phyloP scores from a whole-genome alignment of 2,888 invertebrate species.

The Trissonchulus sp. region DNA sequence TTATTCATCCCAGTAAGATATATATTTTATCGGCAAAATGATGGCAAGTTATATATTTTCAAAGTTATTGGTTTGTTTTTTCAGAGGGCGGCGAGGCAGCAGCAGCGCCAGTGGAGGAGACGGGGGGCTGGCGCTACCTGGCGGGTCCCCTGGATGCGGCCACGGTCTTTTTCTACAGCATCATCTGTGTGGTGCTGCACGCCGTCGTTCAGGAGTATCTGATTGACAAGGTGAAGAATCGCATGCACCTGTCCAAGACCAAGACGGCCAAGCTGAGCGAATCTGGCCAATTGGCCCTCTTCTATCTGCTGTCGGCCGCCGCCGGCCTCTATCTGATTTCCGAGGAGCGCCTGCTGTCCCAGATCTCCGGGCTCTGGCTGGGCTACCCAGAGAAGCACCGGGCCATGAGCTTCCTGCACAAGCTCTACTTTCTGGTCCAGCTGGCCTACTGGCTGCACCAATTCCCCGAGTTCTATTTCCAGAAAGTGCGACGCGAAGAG shows the following conservation, averaged over 20 bases:
- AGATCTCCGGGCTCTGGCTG: constrained; percentile 65
- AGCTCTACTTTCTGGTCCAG: constrained; percentile 86
- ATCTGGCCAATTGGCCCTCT: constrained; percentile 86
- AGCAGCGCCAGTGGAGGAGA: too few species aligned
- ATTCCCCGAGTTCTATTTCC: constrained; percentile 94
- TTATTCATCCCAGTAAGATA: too few species aligned
- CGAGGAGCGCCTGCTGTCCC: too few species aligned
- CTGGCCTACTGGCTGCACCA: constrained; percentile 90
- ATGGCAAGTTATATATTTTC: too few species aligned
- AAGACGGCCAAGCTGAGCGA: constrained; percentile 92
- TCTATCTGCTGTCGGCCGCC: constrained; percentile 76
- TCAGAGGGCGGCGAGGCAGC: too few species aligned
- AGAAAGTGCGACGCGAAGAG: constrained; percentile 67
- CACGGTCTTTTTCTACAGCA: constrained; percentile 88
- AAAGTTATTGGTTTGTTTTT: too few species aligned
- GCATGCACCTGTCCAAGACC: constrained; percentile 85
- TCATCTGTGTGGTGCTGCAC: constrained; percentile 94
- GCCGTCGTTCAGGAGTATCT: constrained; percentile 97
- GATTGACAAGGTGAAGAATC: constrained; percentile 62
- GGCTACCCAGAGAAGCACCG: constrained; percentile 67
- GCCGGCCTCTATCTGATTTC: constrained; percentile 85
- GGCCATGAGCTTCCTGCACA: constrained; percentile 67
- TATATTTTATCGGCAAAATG: too few species aligned
- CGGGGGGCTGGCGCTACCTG: constrained; percentile 69
- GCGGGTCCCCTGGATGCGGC: constrained; percentile 86